A percentile compares a stretch with the other conserved stretches of the same genome.
Conservation (phyloP, 2,797 vertebrate species). For the Aselliscus stoliczkanus region DNA sequence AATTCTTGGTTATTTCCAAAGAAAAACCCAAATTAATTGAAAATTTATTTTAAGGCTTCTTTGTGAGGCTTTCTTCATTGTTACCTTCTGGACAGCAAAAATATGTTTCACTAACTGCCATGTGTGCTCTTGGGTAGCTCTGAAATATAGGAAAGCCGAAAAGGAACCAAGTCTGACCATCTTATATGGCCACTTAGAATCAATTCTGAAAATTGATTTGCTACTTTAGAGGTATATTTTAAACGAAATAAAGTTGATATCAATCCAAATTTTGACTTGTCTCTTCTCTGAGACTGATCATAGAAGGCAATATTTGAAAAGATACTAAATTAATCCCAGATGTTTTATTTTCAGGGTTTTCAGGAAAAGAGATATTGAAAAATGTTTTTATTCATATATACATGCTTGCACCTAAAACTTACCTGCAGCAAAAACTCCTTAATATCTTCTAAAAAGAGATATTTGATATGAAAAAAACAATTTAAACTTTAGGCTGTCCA, state of each 20-base stretch:
- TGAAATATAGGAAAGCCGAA: neutral
- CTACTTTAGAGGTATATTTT: neutral
- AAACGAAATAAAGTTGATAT: neutral
- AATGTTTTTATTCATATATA: constrained; percentile 10
- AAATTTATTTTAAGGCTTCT: constrained; percentile 50
- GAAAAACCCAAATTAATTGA: constrained; percentile 51
- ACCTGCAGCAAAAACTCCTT: neutral
- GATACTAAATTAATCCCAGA: neutral
- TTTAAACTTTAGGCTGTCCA: neutral
- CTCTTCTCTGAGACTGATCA: neutral
- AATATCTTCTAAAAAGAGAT: neutral
- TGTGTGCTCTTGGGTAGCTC: neutral
- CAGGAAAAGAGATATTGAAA: constrained; percentile 6
- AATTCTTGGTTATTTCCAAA: constrained; percentile 51
- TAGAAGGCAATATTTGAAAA: neutral
- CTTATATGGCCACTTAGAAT: neutral
- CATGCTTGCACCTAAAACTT: neutral
- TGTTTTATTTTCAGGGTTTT: neutral
- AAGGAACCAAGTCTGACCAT: neutral
- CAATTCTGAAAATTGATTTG: neutral
- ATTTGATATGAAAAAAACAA: neutral
- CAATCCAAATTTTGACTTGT: neutral
- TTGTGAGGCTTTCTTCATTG: neutral
- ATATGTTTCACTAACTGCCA: neutral
- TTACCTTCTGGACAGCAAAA: constrained; percentile 19